phyloP scores from a whole-genome alignment of 2,113 vertebrate genomes.

The Pollimyrus isidori region DNA sequence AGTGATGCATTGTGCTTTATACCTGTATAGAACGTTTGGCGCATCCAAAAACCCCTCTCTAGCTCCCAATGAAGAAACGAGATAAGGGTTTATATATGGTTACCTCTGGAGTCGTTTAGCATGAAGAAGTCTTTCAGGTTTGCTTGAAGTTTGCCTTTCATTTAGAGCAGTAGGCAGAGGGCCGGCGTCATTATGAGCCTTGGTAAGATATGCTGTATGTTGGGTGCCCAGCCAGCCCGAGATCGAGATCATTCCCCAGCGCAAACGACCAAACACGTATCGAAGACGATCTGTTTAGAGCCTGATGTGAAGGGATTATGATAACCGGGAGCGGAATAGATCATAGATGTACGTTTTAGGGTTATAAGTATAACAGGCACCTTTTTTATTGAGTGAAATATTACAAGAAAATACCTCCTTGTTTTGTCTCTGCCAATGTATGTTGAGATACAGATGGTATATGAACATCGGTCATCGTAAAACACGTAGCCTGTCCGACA shows the following conservation, averaged over 20 bases:
- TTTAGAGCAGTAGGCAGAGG: not conserved
- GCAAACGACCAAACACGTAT: not conserved
- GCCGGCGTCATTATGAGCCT: not conserved
- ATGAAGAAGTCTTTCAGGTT: not conserved
- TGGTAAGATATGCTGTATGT: not conserved
- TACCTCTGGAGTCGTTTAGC: not conserved
- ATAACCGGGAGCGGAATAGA: not conserved
- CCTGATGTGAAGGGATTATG: not conserved
- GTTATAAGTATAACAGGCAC: not conserved
- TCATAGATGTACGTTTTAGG: not conserved
- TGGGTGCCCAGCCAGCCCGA: not conserved
- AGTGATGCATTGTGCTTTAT: not conserved
- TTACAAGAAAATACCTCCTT: constrained; percentile 14
- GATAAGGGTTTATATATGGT: not conserved
- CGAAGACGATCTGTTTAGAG: not conserved
- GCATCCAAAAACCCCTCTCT: not conserved
- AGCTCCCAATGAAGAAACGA: not conserved
- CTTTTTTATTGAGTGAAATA: constrained; percentile 8
- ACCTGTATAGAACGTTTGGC: not conserved
- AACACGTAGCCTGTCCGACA: constrained; percentile 13
- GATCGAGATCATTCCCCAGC: not conserved
- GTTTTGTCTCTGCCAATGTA: constrained; percentile 19
- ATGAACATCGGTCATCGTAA: constrained; percentile 9
- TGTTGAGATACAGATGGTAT: constrained; percentile 10
- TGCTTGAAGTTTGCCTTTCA: not conserved